Evolutionary conservation across 2,113 vertebrate species (phyloP).

Genomic region (Esox niger): DNA sequence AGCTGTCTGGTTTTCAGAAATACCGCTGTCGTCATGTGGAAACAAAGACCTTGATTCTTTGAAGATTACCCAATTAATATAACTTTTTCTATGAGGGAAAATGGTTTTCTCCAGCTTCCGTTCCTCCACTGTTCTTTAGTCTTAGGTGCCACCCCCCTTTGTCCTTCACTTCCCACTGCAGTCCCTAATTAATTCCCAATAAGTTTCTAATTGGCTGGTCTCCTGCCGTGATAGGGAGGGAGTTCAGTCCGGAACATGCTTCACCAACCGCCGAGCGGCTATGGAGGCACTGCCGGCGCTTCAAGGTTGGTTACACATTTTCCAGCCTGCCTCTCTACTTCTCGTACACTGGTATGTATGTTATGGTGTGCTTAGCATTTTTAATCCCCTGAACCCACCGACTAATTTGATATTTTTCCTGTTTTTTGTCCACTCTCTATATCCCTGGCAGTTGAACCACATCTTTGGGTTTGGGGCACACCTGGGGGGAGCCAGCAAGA

Average conservation of each 20-base stretch:
- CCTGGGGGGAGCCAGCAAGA: too few relatives aligned
- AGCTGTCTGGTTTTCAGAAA: conserved; percentile 39
- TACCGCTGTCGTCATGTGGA: conserved; percentile 6
- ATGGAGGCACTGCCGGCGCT: conserved; percentile 16
- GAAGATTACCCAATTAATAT: conserved; percentile 43
- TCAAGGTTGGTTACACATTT: conserved; percentile 17
- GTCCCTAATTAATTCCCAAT: conserved; percentile 30
- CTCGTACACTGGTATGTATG: background rate
- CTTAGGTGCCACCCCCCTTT: conserved; percentile 9
- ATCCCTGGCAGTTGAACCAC: too few relatives aligned
- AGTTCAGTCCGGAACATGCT: conserved; percentile 7
- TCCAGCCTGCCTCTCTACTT: conserved; percentile 10
- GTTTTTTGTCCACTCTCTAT: background rate
- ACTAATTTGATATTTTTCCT: background rate
- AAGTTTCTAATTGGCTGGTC: conserved; percentile 36
- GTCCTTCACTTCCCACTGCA: conserved; percentile 19
- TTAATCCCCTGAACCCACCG: background rate
- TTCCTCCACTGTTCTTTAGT: background rate
- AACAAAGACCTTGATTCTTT: conserved; percentile 22
- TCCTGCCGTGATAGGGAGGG: conserved; percentile 9
- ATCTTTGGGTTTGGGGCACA: too few relatives aligned
- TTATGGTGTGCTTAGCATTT: background rate
- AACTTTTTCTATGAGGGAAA: background rate
- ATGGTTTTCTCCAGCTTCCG: background rate
- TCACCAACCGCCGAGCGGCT: conserved; percentile 1